phyloP scores from a whole-genome alignment of 64 coral and sea anemone species.

The Stichodactyla helianthus region DNA sequence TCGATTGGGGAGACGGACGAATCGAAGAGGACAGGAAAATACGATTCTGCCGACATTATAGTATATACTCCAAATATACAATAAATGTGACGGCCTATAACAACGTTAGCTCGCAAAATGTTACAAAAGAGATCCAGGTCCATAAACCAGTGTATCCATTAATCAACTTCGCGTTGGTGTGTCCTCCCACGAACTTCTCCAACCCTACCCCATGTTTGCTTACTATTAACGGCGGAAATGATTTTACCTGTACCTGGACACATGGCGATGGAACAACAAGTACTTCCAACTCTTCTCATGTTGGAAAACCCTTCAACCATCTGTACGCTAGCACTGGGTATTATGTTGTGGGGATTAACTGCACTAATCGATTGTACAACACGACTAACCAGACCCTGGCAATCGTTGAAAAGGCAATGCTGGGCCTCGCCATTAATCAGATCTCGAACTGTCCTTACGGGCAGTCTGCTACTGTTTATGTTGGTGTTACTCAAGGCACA shows the following conservation, averaged over 20 bases:
- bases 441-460: constrained; percentile 41
- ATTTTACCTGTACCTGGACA: constrained; percentile 79
- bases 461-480: constrained; percentile 28
- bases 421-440: constrained; percentile 16
- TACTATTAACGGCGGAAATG: constrained; percentile 67
- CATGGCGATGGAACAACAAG: constrained; percentile 41
- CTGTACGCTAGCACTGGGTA: constrained; percentile 55
- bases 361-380: constrained; percentile 82
- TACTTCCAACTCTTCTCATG: constrained; percentile 30
- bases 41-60: constrained; percentile 37
- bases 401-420: constrained; percentile 80
- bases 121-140: constrained; percentile 56
- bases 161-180: constrained; percentile 45
- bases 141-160: constrained; percentile 78
- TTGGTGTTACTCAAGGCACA: constrained; percentile 32
- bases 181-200: constrained; percentile 62
- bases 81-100: constrained; percentile 62
- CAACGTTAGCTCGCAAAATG: constrained; percentile 66
- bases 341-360: constrained; percentile 41
- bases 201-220: constrained; percentile 54
- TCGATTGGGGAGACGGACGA: constrained; percentile 65
- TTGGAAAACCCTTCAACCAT: constrained; percentile 53
- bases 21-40: not conserved
- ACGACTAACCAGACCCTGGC: constrained; percentile 32
- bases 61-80: constrained; percentile 12